Base-by-base conservation (phyloP, 2,888 invertebrate species). In the Acrobasis consociella region DNA sequence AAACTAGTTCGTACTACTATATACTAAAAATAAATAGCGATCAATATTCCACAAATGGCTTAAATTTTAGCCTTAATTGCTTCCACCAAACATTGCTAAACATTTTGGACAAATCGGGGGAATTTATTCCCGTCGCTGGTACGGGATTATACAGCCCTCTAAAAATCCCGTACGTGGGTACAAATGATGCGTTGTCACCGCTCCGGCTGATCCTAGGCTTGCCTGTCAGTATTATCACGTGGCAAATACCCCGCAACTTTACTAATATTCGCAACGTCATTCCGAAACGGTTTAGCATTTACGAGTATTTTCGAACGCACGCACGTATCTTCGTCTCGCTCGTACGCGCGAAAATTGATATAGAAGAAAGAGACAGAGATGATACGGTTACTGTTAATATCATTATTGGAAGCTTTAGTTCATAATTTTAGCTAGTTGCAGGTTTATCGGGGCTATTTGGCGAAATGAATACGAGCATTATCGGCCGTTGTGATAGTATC, bases 181-280 rank as follows among this genome's bases (percentile, higher is more conserved):
- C 75, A 77, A 78, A 78, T 77, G 76, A 75, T 76, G 70, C 62
- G 67, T 71, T 76, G 78, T 78, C 78, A 77, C 67, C 70, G 69
- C 67, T 69, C 46, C 52, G 71, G 76, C 74, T 80, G 80, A 82
- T 78, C 81, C 81, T 64, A 58, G 65, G 74, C 75, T 71, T 75
- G 69, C 64, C 73, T 75, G 75, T 73, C 75, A 72, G 74, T 72
- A 72, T 75, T 79, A 77, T 73, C 69, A 64, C 66, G 66, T 61
- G 65, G 65, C 64, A 67, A 68, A 67, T 67, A 69, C 68, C 63
- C 62, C 66, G 49, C 66, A 65, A 68, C 67, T 62, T 60, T 39
- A 51, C 53, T 58, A 60, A 31, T 62, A 52, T 60, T 62, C 42
- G 46, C 58, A 58, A 56, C 52, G 65, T 62, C 56, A 66, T 64